Evolutionary conservation across 2,113 vertebrate genomes (phyloP), one percentile per base, ranked within the genome.

Genomic region (Pantherophis guttatus): DNA sequence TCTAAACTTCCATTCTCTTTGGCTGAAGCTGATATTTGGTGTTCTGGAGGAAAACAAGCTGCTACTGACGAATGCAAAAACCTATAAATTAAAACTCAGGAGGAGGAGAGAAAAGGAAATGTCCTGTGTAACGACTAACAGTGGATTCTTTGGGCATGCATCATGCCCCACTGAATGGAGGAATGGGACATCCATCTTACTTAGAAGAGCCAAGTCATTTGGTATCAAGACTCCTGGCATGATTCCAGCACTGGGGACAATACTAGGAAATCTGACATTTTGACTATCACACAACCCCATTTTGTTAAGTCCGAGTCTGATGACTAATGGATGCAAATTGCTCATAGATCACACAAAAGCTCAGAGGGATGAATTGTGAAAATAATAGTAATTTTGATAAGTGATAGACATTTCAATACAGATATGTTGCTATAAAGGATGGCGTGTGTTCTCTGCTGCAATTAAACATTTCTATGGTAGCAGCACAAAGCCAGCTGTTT

Each of bases 341-440:
- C 92, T 95, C 88, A 52, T 94, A 96, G 95, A 94, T 95, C 94
- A 95, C 95, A 95, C 95, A 95, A 97, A 96, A 95, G 94, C 96
- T 97, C 95, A 65, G 91, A 96, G 91, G 94, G 93, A 91, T 91
- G 86, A 94, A 94, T 96, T 95, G 62, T 17, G 92, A 96, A 97
- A 96, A 97, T 96, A 97, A 95, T 96, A 96, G 96, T 95, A 44
- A 97, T 97, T 97, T 96, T 94, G 94, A 96, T 94, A 97, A 97
- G 96, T 95, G 94, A 96, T 96, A 95, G 62, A 93, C 93, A 93
- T 93, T 96, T 96, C 95, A 97, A 96, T 95, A 95, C 89, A 94
- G 96, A 96, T 96, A 95, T 96, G 94, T 96, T 96, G 94, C 94
- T 94, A 95, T 97, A 94, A 95, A 21, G 65, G 57, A 91, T 53